Percentiles rank a stretch among this genome's conserved stretches.
Evolutionary conservation across 2,888 invertebrate genomes (phyloP).

Genomic region (Creontiades dilutus): DNA sequence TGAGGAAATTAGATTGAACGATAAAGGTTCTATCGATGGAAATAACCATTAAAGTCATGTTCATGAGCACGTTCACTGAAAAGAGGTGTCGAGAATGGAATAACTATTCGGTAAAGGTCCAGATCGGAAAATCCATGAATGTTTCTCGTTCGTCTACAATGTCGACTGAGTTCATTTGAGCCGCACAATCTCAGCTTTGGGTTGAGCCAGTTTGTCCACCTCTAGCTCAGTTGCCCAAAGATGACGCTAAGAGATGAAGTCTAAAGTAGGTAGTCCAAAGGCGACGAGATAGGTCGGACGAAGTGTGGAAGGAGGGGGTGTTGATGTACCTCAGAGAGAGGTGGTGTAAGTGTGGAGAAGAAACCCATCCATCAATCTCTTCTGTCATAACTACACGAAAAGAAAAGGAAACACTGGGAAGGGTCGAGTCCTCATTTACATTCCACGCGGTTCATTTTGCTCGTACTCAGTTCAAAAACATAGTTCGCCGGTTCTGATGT

Average conservation of each 20-base stretch:
- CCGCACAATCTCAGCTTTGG: not conserved
- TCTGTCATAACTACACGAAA: slow-evolving; percentile 14
- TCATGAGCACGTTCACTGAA: too few species aligned
- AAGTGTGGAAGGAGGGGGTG: not conserved
- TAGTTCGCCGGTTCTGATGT: too few species aligned
- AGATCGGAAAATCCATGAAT: too few species aligned
- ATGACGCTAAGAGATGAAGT: not conserved
- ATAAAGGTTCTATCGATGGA: too few species aligned
- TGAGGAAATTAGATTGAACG: too few species aligned
- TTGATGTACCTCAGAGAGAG: not conserved
- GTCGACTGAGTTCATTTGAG: not conserved
- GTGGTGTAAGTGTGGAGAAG: not conserved
- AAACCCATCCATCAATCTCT: slow-evolving; percentile 16
- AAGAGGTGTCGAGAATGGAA: too few species aligned
- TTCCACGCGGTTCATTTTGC: not conserved
- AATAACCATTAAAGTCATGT: too few species aligned
- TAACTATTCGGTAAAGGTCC: too few species aligned
- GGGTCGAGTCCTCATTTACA: not conserved
- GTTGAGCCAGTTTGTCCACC: not conserved
- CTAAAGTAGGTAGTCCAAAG: not conserved
- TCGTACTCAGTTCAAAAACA: not conserved
- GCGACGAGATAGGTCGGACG: not conserved
- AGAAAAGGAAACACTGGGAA: not conserved
- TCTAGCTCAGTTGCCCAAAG: not conserved
- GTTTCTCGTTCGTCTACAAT: not conserved